Conservation (phyloP, 2,888 invertebrate genomes). For the Drosophila longiperda region DNA sequence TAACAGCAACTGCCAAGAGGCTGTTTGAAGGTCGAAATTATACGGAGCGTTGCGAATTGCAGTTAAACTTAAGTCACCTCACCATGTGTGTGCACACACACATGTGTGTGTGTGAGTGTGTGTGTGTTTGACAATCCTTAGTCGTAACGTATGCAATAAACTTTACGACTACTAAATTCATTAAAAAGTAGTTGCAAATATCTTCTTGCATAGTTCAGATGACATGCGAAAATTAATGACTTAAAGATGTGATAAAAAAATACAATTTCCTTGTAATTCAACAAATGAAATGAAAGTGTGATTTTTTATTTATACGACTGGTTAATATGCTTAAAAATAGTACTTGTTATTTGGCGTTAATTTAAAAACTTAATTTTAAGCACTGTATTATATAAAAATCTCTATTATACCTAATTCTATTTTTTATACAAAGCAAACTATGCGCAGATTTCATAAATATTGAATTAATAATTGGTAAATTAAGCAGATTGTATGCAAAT, state of each 20-base stretch:
- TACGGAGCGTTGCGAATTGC: conserved; percentile 46
- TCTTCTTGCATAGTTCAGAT: conserved; percentile 3
- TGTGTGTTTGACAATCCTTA: conserved; percentile 42
- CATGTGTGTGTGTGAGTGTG: conserved; percentile 2
- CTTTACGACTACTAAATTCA: conserved; percentile 38
- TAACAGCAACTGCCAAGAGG: conserved; percentile 50
- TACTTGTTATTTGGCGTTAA: no score
- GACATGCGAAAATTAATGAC: conserved; percentile 1
- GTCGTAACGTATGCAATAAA: conserved; percentile 61
- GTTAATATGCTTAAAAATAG: neutral
- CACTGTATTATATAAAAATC: no score
- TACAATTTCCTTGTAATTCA: no score
- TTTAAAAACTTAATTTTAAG: neutral
- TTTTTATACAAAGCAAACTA: neutral
- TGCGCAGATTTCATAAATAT: neutral
- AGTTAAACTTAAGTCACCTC: conserved; percentile 36
- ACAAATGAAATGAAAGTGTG: neutral
- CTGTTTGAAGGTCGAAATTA: conserved; percentile 59
- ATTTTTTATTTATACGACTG: neutral
- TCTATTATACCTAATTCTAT: neutral
- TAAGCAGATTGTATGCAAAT: conserved; percentile 20
- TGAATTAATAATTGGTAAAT: conserved; percentile 49
- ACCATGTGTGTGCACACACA: neutral
- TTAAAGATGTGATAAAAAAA: neutral
- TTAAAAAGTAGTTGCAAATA: conserved; percentile 6